Conservation (phyloP, 1,140 invertebrate genomes). For the Cryptotermes secundus region DNA sequence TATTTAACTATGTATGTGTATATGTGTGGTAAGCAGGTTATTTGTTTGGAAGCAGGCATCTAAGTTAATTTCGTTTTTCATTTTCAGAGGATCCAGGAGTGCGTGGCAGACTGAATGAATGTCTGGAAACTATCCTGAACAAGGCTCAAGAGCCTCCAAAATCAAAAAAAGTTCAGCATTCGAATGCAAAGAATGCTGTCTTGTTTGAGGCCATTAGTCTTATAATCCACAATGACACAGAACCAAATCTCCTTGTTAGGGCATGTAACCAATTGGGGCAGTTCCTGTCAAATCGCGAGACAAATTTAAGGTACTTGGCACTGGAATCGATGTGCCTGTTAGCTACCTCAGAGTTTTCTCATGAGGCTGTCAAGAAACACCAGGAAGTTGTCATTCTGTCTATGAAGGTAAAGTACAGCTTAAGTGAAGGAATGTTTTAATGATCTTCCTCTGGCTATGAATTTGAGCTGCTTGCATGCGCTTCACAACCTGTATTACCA, state of each 20-base stretch:
- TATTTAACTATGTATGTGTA: too few species aligned
- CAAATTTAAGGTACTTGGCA: conserved; percentile 96
- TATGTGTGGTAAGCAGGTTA: too few species aligned
- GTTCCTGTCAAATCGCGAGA: conserved; percentile 97
- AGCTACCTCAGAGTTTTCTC: conserved; percentile 98
- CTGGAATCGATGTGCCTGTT: conserved; percentile 99
- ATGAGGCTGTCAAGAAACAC: conserved; percentile 99
- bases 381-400: conserved; percentile 99
- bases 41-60: too few species aligned
- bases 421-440: background rate
- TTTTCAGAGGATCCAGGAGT: conserved; percentile 88
- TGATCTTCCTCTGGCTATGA: background rate
- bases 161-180: conserved; percentile 99
- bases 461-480: too few species aligned
- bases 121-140: conserved; percentile 99
- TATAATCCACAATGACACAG: conserved; percentile 98
- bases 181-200: conserved; percentile 99
- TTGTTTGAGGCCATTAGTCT: conserved; percentile 99
- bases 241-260: conserved; percentile 94
- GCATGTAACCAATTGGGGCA: conserved; percentile 99
- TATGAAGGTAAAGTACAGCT: conserved; percentile 71
- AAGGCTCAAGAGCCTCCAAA: conserved; percentile 99
- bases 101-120: conserved; percentile 92
- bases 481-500: too few species aligned
- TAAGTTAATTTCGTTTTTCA: background rate